phyloP scores from a whole-genome alignment of 1,140 invertebrate species.

The Pachypeltis micranthus region DNA sequence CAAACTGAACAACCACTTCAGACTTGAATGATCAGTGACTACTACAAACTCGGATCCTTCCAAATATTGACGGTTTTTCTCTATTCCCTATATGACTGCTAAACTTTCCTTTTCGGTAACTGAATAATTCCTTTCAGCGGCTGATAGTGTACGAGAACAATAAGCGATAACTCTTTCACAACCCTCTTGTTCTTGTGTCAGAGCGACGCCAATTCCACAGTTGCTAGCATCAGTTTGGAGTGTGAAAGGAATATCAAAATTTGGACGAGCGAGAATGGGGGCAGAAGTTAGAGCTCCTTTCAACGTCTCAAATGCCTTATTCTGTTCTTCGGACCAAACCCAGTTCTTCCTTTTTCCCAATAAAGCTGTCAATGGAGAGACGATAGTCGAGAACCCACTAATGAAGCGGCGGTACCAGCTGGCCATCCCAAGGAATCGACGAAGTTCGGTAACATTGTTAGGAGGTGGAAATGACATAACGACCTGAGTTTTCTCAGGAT shows the following conservation, averaged over 20 bases:
- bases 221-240: constrained; percentile 29
- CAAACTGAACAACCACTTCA: constrained; percentile 36
- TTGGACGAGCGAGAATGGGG: constrained; percentile 26
- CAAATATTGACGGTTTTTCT: constrained; percentile 31
- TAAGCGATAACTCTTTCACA: constrained; percentile 33
- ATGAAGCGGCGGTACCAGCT: constrained; percentile 37
- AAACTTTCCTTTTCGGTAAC: constrained; percentile 37
- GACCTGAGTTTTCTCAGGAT: constrained; percentile 9
- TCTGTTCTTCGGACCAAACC: constrained; percentile 9
- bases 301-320: constrained; percentile 25
- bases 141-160: constrained; percentile 33
- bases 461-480: constrained; percentile 29
- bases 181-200: constrained; percentile 27
- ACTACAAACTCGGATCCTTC: constrained; percentile 33
- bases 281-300: constrained; percentile 24
- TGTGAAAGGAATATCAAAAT: constrained; percentile 26
- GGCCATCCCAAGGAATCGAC: constrained; percentile 37
- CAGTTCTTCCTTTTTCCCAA: constrained; percentile 26
- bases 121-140: constrained; percentile 35
- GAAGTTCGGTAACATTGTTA: constrained; percentile 32
- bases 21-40: constrained; percentile 36
- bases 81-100: constrained; percentile 34
- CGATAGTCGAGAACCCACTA: constrained; percentile 33
- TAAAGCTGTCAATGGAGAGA: constrained; percentile 30
- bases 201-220: constrained; percentile 27